Evolutionary conservation across 2,888 invertebrate genomes (phyloP), one percentile per base, ranked within the genome.

Genomic region (Petrophora chlorosata): DNA sequence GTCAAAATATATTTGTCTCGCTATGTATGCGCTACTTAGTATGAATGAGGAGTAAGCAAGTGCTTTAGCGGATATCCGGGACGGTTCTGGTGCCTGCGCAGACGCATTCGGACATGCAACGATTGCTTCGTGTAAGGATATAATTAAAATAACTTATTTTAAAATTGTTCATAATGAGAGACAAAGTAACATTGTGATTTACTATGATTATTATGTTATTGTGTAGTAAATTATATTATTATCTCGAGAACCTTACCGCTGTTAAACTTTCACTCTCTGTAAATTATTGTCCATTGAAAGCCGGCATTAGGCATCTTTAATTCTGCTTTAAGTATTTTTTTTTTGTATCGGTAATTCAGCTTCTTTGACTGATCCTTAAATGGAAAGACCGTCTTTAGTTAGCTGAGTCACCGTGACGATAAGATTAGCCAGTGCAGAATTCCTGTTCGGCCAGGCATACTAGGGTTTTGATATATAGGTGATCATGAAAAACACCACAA

Each of bases 11-110:
- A 10, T 17, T 26, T 14, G 38, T 38, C 14, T 32, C 19, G 32
- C 26, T 32, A 19, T 47, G 47, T 50, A 43, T 59, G 47, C 50
- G 60, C 67, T 71, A 63, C 61, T 80, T 79, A 73, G 65, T 80
- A 82, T 78, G 78, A 69, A 70, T 59, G 66, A 67, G 63, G 69
- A 63, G 72, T 68, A 62, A 64, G 70, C 66, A 64, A 62, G 67
- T 73, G 63, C 68, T 29, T 38, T 16, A 68, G 66, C 85, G 86
- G 88, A 86, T 80, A 82, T 85, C 87, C 85, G 80, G 71, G 75
- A 74, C 70, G 69, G 72, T 67, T 66, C 65, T 63, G 59, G 59
- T 53, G 49, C 59, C 61, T 56, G 60, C 56, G 63, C 60, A 16
- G 45, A 55, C 65, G 53, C 65, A 62, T 48, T 59, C 58, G 47